A percentile compares a stretch with the other conserved stretches of the same genome.
These are phyloP conservation scores for Campoplex nolae DNA, from an alignment of 2,888 invertebrate species.

Conservation along the genomic window DNA sequence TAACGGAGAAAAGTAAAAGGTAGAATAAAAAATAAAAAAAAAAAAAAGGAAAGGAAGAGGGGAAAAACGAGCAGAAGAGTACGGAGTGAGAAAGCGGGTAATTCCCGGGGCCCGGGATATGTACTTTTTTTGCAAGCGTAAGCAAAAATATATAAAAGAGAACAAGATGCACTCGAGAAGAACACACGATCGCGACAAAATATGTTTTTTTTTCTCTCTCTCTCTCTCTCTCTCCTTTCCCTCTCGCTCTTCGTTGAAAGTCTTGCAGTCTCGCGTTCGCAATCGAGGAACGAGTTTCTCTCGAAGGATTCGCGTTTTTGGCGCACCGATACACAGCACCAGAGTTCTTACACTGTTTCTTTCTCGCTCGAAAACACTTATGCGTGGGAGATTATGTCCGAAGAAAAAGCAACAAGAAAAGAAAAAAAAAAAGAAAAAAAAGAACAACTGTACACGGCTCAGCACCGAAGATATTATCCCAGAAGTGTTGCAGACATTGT, in stretches of 20 bases:
- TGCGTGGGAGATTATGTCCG: slow-evolving; percentile 62
- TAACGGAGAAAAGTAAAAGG: slow-evolving; percentile 37
- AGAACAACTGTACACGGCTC: slow-evolving; percentile 29
- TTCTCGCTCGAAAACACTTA: slow-evolving; percentile 40
- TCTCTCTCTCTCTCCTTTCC: slow-evolving; percentile 13
- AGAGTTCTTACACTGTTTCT: slow-evolving; percentile 32
- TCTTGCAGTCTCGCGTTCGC: slow-evolving; percentile 36
- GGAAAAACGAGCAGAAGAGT: not conserved
- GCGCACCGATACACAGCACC: slow-evolving; percentile 39
- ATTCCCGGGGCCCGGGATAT: slow-evolving; percentile 29
- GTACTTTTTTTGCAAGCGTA: slow-evolving; percentile 30
- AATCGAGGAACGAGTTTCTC: slow-evolving; percentile 60
- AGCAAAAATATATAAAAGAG: slow-evolving; percentile 18
- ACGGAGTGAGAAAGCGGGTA: slow-evolving; percentile 30
- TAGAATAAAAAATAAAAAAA: not conserved
- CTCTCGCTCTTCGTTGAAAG: slow-evolving; percentile 16
- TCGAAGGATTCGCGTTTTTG: slow-evolving; percentile 58
- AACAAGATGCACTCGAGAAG: slow-evolving; percentile 52
- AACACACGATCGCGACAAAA: slow-evolving; percentile 60
- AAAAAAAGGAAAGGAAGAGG: not conserved
- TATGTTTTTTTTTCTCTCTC: slow-evolving; percentile 19
- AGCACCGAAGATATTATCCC: slow-evolving; percentile 37
- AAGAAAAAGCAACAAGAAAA: not conserved
- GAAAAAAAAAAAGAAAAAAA: not conserved
- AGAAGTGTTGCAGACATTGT: slow-evolving; percentile 20